phyloP scores from a whole-genome alignment of 2,888 invertebrate species.

The Seladonia tumulorum region DNA sequence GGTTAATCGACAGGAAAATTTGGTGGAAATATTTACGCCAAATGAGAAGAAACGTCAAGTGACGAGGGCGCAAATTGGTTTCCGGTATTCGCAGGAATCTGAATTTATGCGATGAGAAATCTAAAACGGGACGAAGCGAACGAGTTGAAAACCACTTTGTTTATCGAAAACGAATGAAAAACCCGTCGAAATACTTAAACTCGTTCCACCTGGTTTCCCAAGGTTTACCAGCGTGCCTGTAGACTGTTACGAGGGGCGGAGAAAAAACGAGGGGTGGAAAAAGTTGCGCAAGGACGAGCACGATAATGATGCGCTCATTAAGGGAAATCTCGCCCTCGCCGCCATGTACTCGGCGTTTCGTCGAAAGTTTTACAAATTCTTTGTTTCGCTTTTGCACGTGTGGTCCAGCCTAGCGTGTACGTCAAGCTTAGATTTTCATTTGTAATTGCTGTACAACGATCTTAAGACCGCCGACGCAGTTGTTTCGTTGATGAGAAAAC shows the following conservation, averaged over 20 bases:
- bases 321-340: slow-evolving; percentile 25
- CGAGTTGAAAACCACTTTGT: neutral
- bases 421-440: neutral
- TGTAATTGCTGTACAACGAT: neutral
- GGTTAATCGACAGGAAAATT: neutral
- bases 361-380: neutral
- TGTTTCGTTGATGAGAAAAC: neutral
- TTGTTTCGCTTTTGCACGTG: neutral
- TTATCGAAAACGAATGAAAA: slow-evolving; percentile 1
- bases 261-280: slow-evolving; percentile 12
- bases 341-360: neutral
- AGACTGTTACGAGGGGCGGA: neutral
- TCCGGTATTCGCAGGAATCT: neutral
- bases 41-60: neutral
- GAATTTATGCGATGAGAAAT: neutral
- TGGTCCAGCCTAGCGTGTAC: neutral
- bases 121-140: neutral
- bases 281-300: slow-evolving; percentile 44
- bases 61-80: neutral
- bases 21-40: neutral
- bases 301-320: slow-evolving; percentile 62
- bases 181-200: neutral
- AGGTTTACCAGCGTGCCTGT: neutral
- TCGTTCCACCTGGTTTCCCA: neutral
- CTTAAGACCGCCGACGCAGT: neutral